phyloP scores from a whole-genome alignment of 2,113 vertebrate species.

The Thamnaconus septentrionalis region DNA sequence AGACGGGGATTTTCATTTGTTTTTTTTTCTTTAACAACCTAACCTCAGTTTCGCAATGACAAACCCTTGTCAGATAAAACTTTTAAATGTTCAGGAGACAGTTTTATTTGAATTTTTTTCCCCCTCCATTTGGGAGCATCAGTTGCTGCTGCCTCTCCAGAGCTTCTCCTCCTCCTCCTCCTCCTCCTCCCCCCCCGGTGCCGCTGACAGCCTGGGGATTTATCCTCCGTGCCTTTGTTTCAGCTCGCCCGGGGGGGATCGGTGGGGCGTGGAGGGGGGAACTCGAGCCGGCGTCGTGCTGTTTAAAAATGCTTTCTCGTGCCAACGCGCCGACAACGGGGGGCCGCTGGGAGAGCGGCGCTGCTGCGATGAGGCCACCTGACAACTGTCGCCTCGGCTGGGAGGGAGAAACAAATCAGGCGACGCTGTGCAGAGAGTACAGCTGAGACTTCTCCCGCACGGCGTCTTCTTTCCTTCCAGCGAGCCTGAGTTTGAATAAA shows the following conservation, averaged over 20 bases:
- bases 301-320: conserved; percentile 55
- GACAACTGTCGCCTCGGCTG: conserved; percentile 20
- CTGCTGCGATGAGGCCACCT: conserved; percentile 15
- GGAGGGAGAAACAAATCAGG: conserved; percentile 1
- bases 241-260: conserved; percentile 3
- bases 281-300: conserved; percentile 42
- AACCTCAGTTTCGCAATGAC: too few relatives aligned
- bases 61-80: too few relatives aligned
- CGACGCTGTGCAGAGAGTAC: background rate
- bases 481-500: too few relatives aligned
- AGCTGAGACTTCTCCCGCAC: too few relatives aligned
- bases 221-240: conserved; percentile 40
- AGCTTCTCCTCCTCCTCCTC: too few relatives aligned
- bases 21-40: too few relatives aligned
- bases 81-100: too few relatives aligned
- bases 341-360: conserved; percentile 2
- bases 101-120: too few relatives aligned
- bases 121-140: too few relatives aligned
- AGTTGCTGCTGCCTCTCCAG: too few relatives aligned
- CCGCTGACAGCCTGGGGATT: conserved; percentile 27
- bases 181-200: conserved; percentile 8
- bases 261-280: too few relatives aligned
- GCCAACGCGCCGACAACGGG: conserved; percentile 13
- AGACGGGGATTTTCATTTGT: too few relatives aligned
- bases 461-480: background rate